Evolutionary conservation across 2,113 vertebrate species (phyloP).

Genomic region (Petaurus breviceps): DNA sequence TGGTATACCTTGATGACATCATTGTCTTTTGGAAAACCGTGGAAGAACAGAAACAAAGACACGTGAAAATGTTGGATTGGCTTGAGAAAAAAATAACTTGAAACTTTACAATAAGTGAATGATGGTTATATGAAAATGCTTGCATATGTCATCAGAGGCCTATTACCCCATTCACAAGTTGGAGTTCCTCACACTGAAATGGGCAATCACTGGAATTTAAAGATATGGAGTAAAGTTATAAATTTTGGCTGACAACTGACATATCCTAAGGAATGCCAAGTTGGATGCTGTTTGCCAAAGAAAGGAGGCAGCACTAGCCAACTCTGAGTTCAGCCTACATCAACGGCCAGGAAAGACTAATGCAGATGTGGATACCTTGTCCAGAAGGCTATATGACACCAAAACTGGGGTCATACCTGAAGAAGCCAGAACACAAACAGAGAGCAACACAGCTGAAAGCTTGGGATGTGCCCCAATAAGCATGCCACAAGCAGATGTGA

Average conservation of each 20-base stretch:
- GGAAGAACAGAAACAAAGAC: neutral
- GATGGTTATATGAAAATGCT: neutral
- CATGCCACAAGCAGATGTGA: neutral
- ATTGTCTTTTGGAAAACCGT: neutral
- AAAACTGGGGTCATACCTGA: neutral
- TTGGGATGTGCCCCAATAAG: neutral
- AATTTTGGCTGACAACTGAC: neutral
- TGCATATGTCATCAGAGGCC: neutral
- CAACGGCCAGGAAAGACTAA: neutral
- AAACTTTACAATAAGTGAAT: neutral
- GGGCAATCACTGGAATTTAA: neutral
- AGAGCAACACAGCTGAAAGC: neutral
- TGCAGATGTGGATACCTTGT: neutral
- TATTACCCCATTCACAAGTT: neutral
- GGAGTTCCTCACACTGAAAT: neutral
- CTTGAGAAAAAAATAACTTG: neutral
- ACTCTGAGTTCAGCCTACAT: neutral
- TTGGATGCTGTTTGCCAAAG: neutral
- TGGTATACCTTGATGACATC: neutral
- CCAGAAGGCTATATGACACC: neutral
- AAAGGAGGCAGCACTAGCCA: neutral
- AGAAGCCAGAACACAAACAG: neutral
- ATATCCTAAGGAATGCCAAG: neutral
- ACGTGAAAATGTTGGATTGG: neutral
- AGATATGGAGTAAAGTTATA: neutral